Conservation (phyloP, 1,140 invertebrate genomes). For the Anastatus disparis region DNA sequence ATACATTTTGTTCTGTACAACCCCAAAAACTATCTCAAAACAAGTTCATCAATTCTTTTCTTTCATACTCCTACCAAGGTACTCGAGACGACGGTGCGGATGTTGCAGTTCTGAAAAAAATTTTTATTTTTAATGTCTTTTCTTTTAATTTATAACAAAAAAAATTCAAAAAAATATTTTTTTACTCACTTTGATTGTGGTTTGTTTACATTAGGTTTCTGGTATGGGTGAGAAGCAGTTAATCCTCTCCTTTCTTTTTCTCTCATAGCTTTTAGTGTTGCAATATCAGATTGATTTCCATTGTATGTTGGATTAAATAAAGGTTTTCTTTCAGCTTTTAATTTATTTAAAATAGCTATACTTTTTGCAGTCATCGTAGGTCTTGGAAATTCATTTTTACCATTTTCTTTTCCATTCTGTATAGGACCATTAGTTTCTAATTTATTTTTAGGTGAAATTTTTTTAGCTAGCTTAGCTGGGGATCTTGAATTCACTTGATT, state of each 20-base stretch:
- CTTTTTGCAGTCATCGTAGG: slow-evolving; percentile 59
- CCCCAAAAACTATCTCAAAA: slow-evolving; percentile 15
- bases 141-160: not conserved
- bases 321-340: slow-evolving; percentile 52
- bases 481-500: slow-evolving; percentile 48
- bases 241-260: slow-evolving; percentile 55
- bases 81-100: slow-evolving; percentile 45
- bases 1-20: slow-evolving; percentile 31
- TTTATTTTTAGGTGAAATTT: slow-evolving; percentile 46
- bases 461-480: slow-evolving; percentile 52
- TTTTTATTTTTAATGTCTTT: too few species aligned
- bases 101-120: slow-evolving; percentile 38
- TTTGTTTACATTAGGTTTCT: slow-evolving; percentile 46
- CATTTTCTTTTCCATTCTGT: slow-evolving; percentile 57
- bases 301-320: slow-evolving; percentile 27
- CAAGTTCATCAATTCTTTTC: not conserved
- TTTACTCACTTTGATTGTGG: slow-evolving; percentile 45
- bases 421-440: slow-evolving; percentile 15
- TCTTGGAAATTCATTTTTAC: slow-evolving; percentile 47
- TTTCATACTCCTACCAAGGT: slow-evolving; percentile 44
- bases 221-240: slow-evolving; percentile 54
- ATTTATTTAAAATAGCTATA: slow-evolving; percentile 60
- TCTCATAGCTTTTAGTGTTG: slow-evolving; percentile 48
- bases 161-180: not conserved
- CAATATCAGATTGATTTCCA: slow-evolving; percentile 34